Evolutionary conservation across 2,113 vertebrate species (phyloP), one percentile per base, ranked within the genome.

Genomic region (Leucosticte australis): DNA sequence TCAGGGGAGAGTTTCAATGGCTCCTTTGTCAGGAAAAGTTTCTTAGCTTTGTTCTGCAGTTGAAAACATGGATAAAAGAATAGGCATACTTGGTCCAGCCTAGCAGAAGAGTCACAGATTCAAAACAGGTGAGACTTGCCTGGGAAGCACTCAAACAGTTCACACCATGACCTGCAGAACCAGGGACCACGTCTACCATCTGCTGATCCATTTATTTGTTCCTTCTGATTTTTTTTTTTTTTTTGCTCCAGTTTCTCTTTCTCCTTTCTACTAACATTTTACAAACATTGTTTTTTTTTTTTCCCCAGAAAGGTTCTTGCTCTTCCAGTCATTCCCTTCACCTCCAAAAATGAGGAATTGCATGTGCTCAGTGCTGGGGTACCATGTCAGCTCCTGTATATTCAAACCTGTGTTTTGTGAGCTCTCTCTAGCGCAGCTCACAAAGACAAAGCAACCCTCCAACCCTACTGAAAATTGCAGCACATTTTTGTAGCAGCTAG

Each of bases 41-140:
- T 85, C 69, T 60, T 88, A 57, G 55, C 49, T 74, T 78, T 2
- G 0, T 65, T 77, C 78, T 91, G 23, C 85, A 42, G 28, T 44
- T 83, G 75, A 80, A 94, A 90, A 44, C 4, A 56, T 31, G n/a
- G 57, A 53, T 88, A 63, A 79, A 93, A 88, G 44, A 71, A 85
- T 2, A 76, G 31, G 22, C 50, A 85, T 53, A 57, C n/a, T 68
- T 46, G 56, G n/a, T 11, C 16, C 41, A 83, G 57, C 15, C 52
- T 55, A 82, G 57, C 24, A 64, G 73, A 82, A 64, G 50, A 57
- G 41, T 74, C 46, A 73, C 42, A 77, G n/a, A 42, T 49, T 86
- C 64, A 55, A 65, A 74, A 33, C 13, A 80, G 15, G 46, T 4
- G 2, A 89, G 59, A 59, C 18, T 30, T 71, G 55, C 27, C 60